Evolutionary conservation across 2,797 vertebrate genomes (phyloP).

Genomic region (Parauchenoglanis ngamensis): DNA sequence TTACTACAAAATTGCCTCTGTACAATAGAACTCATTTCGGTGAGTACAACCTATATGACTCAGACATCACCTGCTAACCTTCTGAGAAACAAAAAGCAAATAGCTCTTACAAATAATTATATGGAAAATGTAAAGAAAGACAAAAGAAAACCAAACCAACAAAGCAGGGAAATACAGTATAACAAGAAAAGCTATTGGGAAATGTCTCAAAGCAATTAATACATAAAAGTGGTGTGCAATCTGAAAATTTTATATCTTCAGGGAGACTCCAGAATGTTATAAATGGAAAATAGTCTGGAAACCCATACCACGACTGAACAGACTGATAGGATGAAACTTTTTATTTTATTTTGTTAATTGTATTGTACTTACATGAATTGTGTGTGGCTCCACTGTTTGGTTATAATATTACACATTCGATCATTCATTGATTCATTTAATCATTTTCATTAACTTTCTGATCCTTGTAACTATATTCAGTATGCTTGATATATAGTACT

Average conservation of each 20-base stretch:
- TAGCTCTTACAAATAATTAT: not conserved
- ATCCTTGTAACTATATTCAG: not conserved
- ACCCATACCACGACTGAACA: not conserved
- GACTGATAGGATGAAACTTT: not conserved
- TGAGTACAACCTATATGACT: not conserved
- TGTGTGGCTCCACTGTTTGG: not conserved
- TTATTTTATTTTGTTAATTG: not conserved
- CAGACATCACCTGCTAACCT: not conserved
- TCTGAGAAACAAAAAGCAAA: not conserved
- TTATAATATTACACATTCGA: not conserved
- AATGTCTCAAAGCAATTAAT: not conserved
- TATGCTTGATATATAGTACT: not conserved
- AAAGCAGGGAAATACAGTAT: not conserved
- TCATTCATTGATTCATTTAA: not conserved
- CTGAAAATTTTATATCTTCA: not conserved
- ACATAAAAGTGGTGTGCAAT: not conserved
- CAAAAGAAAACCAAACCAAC: not conserved
- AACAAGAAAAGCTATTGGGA: not conserved
- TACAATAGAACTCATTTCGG: slow-evolving; percentile 66
- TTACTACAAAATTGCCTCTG: slow-evolving; percentile 57
- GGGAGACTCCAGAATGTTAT: not conserved
- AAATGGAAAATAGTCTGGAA: not conserved
- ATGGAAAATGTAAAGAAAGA: not conserved
- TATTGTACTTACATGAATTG: not conserved
- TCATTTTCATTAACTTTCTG: not conserved